Percentiles rank a stretch among this genome's conserved stretches.
Evolutionary conservation across 2,113 vertebrate species (phyloP).

Genomic region (Gavialis gangeticus): DNA sequence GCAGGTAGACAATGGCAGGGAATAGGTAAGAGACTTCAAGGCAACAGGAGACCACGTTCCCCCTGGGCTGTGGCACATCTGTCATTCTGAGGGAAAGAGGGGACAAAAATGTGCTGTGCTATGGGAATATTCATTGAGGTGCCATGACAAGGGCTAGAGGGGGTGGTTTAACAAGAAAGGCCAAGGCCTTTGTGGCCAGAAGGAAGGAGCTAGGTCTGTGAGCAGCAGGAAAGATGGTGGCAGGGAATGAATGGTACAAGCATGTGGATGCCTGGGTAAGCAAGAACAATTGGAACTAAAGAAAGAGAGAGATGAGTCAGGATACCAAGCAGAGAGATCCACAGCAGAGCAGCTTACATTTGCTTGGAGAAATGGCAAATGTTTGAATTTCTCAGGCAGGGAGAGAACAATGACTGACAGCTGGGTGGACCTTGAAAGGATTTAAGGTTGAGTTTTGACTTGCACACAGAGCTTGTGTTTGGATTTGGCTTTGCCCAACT

Average conservation of each 20-base stretch:
- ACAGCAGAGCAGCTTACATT: background rate
- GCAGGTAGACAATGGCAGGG: background rate
- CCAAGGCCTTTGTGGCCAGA: background rate
- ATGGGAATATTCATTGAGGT: background rate
- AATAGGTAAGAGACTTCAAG: background rate
- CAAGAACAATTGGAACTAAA: slow-evolving; percentile 14
- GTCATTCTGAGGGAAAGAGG: background rate
- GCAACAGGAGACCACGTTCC: background rate
- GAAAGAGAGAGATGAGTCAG: background rate
- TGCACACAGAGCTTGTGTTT: slow-evolving; percentile 61
- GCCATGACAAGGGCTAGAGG: background rate
- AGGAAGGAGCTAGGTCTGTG: background rate
- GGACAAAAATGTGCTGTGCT: background rate
- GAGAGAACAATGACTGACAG: slow-evolving; percentile 64
- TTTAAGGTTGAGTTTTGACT: slow-evolving; percentile 64
- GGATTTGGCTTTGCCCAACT: slow-evolving; percentile 62
- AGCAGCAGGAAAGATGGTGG: slow-evolving; percentile 11
- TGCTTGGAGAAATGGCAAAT: background rate
- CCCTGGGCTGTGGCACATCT: background rate
- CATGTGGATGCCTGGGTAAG: background rate
- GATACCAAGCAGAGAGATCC: slow-evolving; percentile 21
- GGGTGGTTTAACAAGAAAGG: background rate
- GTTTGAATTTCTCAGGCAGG: slow-evolving; percentile 1
- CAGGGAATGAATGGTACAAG: background rate
- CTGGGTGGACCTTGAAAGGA: slow-evolving; percentile 45